Conservation (phyloP, 2,888 invertebrate genomes). For the Eupelmus urozonus region DNA sequence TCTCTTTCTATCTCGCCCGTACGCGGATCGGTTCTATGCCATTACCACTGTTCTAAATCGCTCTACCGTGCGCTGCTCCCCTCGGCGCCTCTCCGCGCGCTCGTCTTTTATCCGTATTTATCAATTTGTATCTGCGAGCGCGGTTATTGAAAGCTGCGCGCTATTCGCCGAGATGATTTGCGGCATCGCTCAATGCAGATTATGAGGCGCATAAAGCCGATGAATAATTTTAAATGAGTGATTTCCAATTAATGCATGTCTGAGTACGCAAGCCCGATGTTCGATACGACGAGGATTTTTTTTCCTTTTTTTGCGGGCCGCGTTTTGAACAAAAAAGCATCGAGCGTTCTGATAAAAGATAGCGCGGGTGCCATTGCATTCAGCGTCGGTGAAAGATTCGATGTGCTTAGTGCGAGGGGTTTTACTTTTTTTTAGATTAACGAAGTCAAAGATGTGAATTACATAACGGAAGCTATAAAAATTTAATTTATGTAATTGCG, state of each 20-base stretch:
- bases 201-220: background rate
- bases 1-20: background rate
- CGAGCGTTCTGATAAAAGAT: too few relatives aligned
- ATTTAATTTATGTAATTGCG: too few relatives aligned
- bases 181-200: conserved; percentile 13
- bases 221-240: conserved; percentile 14
- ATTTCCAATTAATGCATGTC: conserved; percentile 14
- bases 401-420: too few relatives aligned
- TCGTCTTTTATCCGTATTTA: conserved; percentile 68
- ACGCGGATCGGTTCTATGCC: conserved; percentile 30
- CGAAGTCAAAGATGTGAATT: too few relatives aligned
- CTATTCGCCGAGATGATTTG: background rate
- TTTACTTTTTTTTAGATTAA: too few relatives aligned
- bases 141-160: conserved; percentile 5
- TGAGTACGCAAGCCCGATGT: background rate
- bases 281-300: background rate
- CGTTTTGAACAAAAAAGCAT: too few relatives aligned
- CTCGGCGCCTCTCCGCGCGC: background rate
- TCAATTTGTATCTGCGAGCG: conserved; percentile 61
- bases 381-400: too few relatives aligned
- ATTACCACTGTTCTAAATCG: conserved; percentile 69
- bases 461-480: too few relatives aligned
- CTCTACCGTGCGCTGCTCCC: conserved; percentile 66
- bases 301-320: background rate
- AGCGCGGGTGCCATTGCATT: too few relatives aligned